These are phyloP conservation scores for Sicus ferrugineus DNA, from an alignment of 2,888 invertebrate genomes.

Conservation along the genomic window DNA sequence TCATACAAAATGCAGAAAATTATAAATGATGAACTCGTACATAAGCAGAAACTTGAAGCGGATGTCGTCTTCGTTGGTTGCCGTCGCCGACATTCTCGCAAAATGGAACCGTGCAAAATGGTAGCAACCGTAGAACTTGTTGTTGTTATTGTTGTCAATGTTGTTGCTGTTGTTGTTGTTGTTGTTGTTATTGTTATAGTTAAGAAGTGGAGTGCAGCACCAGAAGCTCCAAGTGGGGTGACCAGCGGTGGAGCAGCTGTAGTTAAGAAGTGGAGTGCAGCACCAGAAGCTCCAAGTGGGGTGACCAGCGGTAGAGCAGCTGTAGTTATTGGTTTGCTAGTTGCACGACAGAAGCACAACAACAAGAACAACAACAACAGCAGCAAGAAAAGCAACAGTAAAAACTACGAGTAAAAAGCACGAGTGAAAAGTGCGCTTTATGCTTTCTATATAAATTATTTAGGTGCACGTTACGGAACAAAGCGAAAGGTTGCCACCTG, in stretches of 20 bases:
- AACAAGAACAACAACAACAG: background rate
- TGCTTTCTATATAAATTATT: conserved; percentile 30
- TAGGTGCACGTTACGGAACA: conserved; percentile 2
- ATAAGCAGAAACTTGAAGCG: conserved; percentile 25
- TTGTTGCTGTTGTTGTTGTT: too few species aligned
- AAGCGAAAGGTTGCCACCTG: conserved; percentile 4
- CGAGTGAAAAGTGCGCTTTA: background rate
- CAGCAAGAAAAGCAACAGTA: background rate
- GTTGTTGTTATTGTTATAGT: too few species aligned
- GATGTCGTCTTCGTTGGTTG: conserved; percentile 19
- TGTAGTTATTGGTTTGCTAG: background rate
- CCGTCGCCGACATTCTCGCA: background rate
- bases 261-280: too few species aligned
- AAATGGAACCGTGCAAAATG: background rate
- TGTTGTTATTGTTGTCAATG: background rate
- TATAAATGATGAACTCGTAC: conserved; percentile 58
- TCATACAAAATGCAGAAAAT: conserved; percentile 60
- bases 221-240: background rate
- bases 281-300: too few species aligned
- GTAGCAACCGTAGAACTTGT: background rate
- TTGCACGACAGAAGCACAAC: background rate
- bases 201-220: too few species aligned
- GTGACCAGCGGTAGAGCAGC: background rate
- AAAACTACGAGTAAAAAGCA: background rate
- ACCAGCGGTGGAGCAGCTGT: background rate